These are phyloP conservation scores for Lathronympha strigana DNA, from an alignment of 2,888 invertebrate genomes.

Conservation along the genomic window DNA sequence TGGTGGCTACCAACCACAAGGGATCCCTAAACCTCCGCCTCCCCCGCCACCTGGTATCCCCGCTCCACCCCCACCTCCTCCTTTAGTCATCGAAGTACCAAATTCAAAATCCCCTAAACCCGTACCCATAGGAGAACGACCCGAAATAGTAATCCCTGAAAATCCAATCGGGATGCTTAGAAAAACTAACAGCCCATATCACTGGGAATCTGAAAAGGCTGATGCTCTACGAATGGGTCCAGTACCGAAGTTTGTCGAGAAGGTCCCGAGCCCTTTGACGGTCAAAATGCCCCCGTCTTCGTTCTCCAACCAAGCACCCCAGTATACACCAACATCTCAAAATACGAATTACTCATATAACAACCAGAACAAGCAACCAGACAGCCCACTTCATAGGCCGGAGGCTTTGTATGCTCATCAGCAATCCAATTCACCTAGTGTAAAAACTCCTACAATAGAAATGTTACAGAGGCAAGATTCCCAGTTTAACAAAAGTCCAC, in stretches of 20 bases:
- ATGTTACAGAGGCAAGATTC: conserved; percentile 77
- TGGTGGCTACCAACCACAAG: conserved; percentile 65
- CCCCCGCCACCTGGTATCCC: conserved; percentile 76
- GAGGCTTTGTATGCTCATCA: conserved; percentile 78
- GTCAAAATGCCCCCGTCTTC: conserved; percentile 74
- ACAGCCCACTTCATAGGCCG: conserved; percentile 77
- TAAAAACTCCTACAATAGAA: conserved; percentile 72
- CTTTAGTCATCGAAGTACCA: conserved; percentile 82
- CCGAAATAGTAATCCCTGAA: conserved; percentile 89
- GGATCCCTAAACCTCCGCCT: conserved; percentile 70
- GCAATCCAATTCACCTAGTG: conserved; percentile 64
- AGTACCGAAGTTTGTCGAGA: conserved; percentile 76
- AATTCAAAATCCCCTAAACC: conserved; percentile 81
- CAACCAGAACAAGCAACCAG: conserved; percentile 67
- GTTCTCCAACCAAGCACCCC: conserved; percentile 73
- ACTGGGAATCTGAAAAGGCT: conserved; percentile 85
- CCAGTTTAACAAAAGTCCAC: conserved; percentile 80
- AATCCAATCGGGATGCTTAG: conserved; percentile 88
- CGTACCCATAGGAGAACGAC: conserved; percentile 84
- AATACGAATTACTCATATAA: conserved; percentile 60
- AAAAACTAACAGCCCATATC: conserved; percentile 88
- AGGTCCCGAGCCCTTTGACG: conserved; percentile 76
- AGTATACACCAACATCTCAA: conserved; percentile 66
- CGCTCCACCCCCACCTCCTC: conserved; percentile 85
- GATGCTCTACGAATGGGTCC: conserved; percentile 80